Evolutionary conservation across 2,113 vertebrate species (phyloP), one percentile per base, ranked within the genome.

Genomic region (Strigops habroptila): DNA sequence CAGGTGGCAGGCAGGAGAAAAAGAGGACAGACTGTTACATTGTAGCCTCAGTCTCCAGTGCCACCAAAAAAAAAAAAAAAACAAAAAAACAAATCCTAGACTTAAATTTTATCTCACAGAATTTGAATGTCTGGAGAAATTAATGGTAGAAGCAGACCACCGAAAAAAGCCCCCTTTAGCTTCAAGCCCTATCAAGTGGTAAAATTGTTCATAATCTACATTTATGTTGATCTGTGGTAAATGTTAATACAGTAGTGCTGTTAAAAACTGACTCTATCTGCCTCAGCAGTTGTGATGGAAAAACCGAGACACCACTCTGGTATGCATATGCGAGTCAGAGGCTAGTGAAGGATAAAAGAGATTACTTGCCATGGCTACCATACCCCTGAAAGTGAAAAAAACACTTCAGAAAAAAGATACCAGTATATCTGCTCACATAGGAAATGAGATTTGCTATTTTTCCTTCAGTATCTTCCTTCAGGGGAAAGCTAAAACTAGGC

Each of bases 331-430:
- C 83, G 44, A 88, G 18, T 76, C 35, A 69, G 28, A 86, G 49
- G 7, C 41, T 75, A 16, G 2, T 64, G 77, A 57, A 76, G 39
- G 65, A 82, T 82, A 75, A 84, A 77, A 84, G 10, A 95, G 64
- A 89, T 94, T 95, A 94, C 62, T 94, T 87, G 28, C 70, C 65
- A 82, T 49, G 52, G 70, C 81, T 96, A 87, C 83, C 13, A 2
- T 25, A 31, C 39, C 65, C 30, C 46, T 81, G 46, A 84, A 84
- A 85, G 24, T 43, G 82, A 57, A 64, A 85, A 27, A 21, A 86
- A 39, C 5, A 31, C 27, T 41, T 83, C 4, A 39, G n/a, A 7
- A 76, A 69, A 88, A 78, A 74, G 3, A 48, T 1, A 15, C 7
- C 7, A 55, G 7, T 41, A 71, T 68, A 89, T 79, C 86, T 69